A percentile compares a stretch with the other conserved stretches of the same genome.
These are phyloP conservation scores for Neocrepidodera transversa DNA, from an alignment of 2,888 invertebrate species.

Conservation along the genomic window DNA sequence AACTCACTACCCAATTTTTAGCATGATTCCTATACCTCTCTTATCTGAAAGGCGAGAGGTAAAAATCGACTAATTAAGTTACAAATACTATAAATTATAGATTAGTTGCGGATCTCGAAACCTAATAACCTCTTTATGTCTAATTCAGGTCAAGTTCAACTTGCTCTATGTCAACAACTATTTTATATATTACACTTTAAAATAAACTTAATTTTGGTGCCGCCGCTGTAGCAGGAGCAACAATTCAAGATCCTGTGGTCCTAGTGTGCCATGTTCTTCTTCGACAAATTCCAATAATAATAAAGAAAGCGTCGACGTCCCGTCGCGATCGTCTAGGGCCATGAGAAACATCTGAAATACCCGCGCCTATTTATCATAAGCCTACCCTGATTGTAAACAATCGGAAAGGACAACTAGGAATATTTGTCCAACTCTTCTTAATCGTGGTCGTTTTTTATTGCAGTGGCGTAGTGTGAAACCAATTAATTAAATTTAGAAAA, in stretches of 20 bases:
- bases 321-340: slow-evolving; percentile 47
- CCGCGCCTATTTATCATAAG: slow-evolving; percentile 45
- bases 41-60: no score
- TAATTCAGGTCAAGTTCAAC: no score
- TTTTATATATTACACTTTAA: no score
- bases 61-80: no score
- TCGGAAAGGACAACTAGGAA: slow-evolving; percentile 37
- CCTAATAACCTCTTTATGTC: no score
- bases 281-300: slow-evolving; percentile 50
- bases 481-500: no score
- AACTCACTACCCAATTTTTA: no score
- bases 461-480: neutral
- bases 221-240: slow-evolving; percentile 15
- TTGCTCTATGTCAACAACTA: no score
- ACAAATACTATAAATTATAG: no score
- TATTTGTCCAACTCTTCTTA: slow-evolving; percentile 31
- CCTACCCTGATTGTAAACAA: slow-evolving; percentile 45
- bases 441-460: slow-evolving; percentile 2
- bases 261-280: slow-evolving; percentile 37
- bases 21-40: no score
- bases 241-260: slow-evolving; percentile 20
- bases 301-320: slow-evolving; percentile 48
- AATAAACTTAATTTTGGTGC: no score
- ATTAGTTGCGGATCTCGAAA: no score
- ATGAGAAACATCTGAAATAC: slow-evolving; percentile 45